These are phyloP conservation scores for Acronicta aceris DNA, from an alignment of 2,888 invertebrate species.

Conservation along the genomic window DNA sequence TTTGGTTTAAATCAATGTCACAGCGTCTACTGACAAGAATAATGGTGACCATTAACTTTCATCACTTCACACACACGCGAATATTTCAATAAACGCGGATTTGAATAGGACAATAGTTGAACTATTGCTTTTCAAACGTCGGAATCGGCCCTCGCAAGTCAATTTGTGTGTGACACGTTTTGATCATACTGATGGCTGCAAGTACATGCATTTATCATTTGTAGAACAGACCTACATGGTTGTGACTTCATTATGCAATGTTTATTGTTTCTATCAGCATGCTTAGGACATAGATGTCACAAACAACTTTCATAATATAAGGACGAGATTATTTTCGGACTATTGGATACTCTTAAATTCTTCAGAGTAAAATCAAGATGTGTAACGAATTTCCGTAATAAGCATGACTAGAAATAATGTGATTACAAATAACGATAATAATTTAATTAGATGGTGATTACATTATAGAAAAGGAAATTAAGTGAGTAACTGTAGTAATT, in stretches of 20 bases:
- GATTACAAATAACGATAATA: constrained; percentile 1
- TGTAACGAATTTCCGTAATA: background rate
- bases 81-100: constrained; percentile 56
- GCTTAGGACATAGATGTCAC: constrained; percentile 22
- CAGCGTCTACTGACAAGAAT: constrained; percentile 42
- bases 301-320: constrained; percentile 1
- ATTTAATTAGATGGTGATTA: constrained; percentile 4
- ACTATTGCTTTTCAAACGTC: constrained; percentile 41
- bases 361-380: background rate
- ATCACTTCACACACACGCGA: constrained; percentile 54
- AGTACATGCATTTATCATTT: constrained; percentile 46
- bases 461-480: constrained; percentile 26
- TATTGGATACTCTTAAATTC: background rate
- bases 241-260: constrained; percentile 40
- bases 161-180: constrained; percentile 49
- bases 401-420: background rate
- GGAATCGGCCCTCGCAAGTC: constrained; percentile 30
- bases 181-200: constrained; percentile 36
- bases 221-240: constrained; percentile 48
- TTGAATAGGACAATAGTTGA: constrained; percentile 47
- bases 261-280: constrained; percentile 40
- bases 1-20: constrained; percentile 54
- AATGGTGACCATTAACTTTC: constrained; percentile 55
- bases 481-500: constrained; percentile 38
- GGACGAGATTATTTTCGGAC: background rate